Conservation (phyloP, 1,140 invertebrate genomes). For the Drosophila saltans region DNA sequence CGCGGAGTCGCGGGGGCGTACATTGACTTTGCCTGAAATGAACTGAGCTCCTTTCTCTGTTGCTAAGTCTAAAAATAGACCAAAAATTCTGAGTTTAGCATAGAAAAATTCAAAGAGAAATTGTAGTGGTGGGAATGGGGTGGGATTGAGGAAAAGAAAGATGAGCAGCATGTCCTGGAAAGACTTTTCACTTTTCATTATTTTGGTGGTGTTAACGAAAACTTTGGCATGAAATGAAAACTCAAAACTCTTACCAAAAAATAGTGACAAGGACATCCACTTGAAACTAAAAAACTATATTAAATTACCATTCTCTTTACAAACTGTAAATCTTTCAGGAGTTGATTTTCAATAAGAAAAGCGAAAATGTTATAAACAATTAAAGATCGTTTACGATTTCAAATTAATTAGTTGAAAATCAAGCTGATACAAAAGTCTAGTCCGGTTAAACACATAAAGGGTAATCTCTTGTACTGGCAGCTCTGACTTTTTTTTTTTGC, state of each 20-base stretch:
- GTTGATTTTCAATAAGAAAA: no score
- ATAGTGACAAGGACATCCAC: background rate
- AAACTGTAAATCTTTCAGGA: no score
- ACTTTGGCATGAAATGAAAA: background rate
- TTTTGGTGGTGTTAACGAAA: background rate
- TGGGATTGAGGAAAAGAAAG: background rate
- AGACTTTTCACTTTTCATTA: constrained; percentile 3
- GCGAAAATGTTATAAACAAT: no score
- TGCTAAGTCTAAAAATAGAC: constrained; percentile 59
- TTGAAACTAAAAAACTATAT: background rate
- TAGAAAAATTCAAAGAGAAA: background rate
- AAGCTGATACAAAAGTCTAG: no score
- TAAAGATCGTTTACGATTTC: no score
- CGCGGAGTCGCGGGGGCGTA: constrained; percentile 17
- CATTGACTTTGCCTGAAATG: constrained; percentile 34
- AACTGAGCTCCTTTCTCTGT: constrained; percentile 22
- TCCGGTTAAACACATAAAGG: no score
- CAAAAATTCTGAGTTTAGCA: background rate
- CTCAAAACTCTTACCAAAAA: background rate
- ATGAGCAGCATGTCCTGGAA: background rate
- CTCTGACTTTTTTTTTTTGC: no score
- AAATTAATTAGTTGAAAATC: no score
- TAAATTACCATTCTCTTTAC: no score
- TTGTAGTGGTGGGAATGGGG: background rate
- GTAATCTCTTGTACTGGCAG: no score